These are phyloP conservation scores for Neelides folsomi DNA, from an alignment of 2,888 invertebrate genomes.

Conservation along the genomic window DNA sequence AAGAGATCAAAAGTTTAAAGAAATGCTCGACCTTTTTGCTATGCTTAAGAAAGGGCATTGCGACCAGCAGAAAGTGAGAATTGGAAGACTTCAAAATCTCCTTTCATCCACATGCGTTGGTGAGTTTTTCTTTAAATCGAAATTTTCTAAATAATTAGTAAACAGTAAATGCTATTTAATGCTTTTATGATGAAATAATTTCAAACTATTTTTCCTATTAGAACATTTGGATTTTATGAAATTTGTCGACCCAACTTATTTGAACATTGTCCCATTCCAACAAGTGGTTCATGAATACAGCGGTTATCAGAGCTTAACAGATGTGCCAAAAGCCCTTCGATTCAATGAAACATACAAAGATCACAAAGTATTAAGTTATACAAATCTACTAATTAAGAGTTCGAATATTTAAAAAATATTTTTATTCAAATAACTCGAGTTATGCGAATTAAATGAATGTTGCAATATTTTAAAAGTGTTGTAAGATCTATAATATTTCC, in stretches of 20 bases:
- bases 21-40: conserved; percentile 89
- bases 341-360: conserved; percentile 50
- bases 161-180: too few relatives aligned
- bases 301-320: conserved; percentile 88
- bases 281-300: conserved; percentile 84
- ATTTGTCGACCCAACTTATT: conserved; percentile 53
- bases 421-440: too few relatives aligned
- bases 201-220: conserved; percentile 34
- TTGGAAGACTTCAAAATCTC: conserved; percentile 85
- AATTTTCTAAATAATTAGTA: neutral
- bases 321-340: conserved; percentile 70
- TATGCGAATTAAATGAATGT: too few relatives aligned
- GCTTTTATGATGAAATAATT: conserved; percentile 2
- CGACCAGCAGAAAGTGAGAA: conserved; percentile 87
- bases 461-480: too few relatives aligned
- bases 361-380: conserved; percentile 40
- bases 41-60: conserved; percentile 95
- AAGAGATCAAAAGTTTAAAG: conserved; percentile 84
- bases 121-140: conserved; percentile 36
- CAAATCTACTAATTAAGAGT: too few relatives aligned
- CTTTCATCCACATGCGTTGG: conserved; percentile 96
- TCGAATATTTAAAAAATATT: too few relatives aligned
- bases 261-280: conserved; percentile 66
- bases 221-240: conserved; percentile 97
- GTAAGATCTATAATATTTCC: too few relatives aligned